Base-by-base conservation (phyloP, 2,888 invertebrate genomes). In the Harpalus rufipes region DNA sequence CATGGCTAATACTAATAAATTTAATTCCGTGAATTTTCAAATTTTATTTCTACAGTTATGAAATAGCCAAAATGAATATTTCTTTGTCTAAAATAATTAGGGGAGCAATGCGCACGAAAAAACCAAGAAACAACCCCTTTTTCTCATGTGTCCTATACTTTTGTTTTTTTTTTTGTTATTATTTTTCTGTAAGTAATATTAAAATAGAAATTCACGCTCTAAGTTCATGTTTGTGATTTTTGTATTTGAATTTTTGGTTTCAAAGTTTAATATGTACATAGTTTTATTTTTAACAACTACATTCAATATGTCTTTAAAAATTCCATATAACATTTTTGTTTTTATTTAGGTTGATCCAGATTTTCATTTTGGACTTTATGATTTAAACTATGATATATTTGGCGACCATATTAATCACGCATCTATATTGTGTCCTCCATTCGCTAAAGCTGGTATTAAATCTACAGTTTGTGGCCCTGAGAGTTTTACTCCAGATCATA, bases 401-500 rank as follows among this genome's bases (percentile, higher is more conserved):
- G 95, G 95, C 32, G 92, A 94, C 0, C 96, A 97, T 89, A 93
- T 97, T 89, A 93, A 92, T 86, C 93, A 94, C 80, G 96, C 97
- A 0, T 91, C 94, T 0, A 93, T 94, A 80, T 90, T 98, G 8
- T 95, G 96, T 85, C 97, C 98, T 0, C 92, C 93, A 86, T 93
- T 97, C 86, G 94, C 93, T 41, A 92, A 93, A 7, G 93, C 95
- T 6, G 97, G 97, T 4, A 94, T 98, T 18, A 97, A 96, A 90
- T 95, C 96, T 58, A 97, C 97, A 0, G 94, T 97, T 0, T 98
- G 97, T 89, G 98, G 98, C 0, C 97, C 97, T 0, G 97, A 98
- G 90, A 96, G 96, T 0, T 98, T 98, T 89, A 98, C 98, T 0
- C 97, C 97, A 0, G 98, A 98, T 90, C 97, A 97, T 89, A 97